Percentiles rank a stretch among this genome's conserved stretches.
These are phyloP conservation scores for Rhodophaea formosa DNA, from an alignment of 2,888 invertebrate genomes.

Conservation along the genomic window DNA sequence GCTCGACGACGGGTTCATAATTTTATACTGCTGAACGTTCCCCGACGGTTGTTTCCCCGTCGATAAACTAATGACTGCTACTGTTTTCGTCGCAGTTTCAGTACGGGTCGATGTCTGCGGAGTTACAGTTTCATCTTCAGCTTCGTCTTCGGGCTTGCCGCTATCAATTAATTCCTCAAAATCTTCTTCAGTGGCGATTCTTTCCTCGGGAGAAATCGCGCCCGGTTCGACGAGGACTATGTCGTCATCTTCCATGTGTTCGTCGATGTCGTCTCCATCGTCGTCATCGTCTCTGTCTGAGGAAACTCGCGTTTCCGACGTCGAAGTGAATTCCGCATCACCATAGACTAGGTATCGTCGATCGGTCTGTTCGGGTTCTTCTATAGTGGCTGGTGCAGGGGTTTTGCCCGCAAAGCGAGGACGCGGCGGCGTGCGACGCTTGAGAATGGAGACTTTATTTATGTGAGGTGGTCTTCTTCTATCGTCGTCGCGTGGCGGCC, in stretches of 20 bases:
- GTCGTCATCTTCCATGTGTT: constrained; percentile 80
- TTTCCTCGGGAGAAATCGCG: constrained; percentile 83
- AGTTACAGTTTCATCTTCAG: constrained; percentile 48
- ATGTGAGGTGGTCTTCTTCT: constrained; percentile 58
- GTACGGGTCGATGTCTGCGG: constrained; percentile 71
- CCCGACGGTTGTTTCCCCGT: constrained; percentile 65
- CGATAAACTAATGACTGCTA: constrained; percentile 74
- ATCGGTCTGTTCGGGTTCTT: constrained; percentile 50
- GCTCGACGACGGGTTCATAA: constrained; percentile 56
- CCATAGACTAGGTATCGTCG: constrained; percentile 25
- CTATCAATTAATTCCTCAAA: constrained; percentile 85
- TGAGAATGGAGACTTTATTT: constrained; percentile 82
- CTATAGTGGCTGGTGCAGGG: constrained; percentile 48
- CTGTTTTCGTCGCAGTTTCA: constrained; percentile 77
- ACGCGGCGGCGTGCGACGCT: constrained; percentile 82
- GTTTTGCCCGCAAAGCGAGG: constrained; percentile 57
- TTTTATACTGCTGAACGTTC: constrained; percentile 70
- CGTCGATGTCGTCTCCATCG: constrained; percentile 59
- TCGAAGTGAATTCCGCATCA: constrained; percentile 22
- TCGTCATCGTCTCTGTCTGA: constrained; percentile 59
- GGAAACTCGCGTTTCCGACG: constrained; percentile 12
- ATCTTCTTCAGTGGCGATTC: constrained; percentile 84
- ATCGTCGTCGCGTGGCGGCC: constrained; percentile 73
- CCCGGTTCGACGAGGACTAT: constrained; percentile 83
- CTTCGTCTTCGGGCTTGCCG: constrained; percentile 79